Evolutionary conservation across 1,140 invertebrate genomes (phyloP).

Genomic region (Hydropsyche tenuis): DNA sequence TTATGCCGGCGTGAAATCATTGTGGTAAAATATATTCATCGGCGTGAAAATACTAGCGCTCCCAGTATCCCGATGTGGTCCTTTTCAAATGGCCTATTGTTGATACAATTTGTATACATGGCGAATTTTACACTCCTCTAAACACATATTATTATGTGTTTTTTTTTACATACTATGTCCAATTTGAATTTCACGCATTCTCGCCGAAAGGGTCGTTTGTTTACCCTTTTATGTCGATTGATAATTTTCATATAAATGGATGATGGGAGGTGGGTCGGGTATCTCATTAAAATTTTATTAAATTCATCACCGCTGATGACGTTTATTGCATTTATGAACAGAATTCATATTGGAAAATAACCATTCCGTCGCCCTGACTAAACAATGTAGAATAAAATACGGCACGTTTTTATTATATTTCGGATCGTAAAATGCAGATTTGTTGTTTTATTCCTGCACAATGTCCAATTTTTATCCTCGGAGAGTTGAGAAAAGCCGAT

Average conservation of each 20-base stretch:
- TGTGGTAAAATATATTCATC: conserved; percentile 9
- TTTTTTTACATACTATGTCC: not conserved
- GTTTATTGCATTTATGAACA: too few relatives aligned
- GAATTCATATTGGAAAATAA: too few relatives aligned
- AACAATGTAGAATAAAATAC: too few relatives aligned
- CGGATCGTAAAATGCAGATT: too few relatives aligned
- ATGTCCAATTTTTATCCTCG: not conserved
- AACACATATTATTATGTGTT: not conserved
- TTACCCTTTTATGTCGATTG: too few relatives aligned
- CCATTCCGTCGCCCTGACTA: too few relatives aligned
- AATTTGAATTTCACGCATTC: conserved; percentile 10
- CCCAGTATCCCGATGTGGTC: not conserved
- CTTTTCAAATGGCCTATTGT: conserved; percentile 11
- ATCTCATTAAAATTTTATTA: too few relatives aligned
- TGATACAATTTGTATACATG: conserved; percentile 28
- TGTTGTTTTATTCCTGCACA: not conserved
- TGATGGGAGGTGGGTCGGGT: too few relatives aligned
- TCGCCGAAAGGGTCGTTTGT: not conserved
- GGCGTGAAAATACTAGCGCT: conserved; percentile 1
- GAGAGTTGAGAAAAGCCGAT: not conserved
- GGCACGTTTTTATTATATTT: too few relatives aligned
- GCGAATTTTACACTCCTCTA: conserved; percentile 13
- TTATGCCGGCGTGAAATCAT: conserved; percentile 8
- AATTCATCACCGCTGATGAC: too few relatives aligned
- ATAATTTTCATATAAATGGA: too few relatives aligned